Evolutionary conservation across 2,797 vertebrate species (phyloP), one percentile per base, ranked within the genome.

Genomic region (Antennarius maculatus): DNA sequence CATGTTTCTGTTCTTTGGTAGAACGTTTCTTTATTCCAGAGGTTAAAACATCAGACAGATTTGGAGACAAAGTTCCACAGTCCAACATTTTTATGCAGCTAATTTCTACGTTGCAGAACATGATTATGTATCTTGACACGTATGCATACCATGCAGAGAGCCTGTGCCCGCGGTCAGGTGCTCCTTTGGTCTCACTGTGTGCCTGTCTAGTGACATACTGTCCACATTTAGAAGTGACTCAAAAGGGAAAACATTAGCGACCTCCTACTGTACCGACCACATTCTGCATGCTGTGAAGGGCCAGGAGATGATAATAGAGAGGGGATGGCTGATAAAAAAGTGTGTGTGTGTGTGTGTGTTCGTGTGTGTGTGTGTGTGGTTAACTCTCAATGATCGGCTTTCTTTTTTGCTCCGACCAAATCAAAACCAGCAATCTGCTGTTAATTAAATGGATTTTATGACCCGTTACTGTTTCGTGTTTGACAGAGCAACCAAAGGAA

Each of bases 191-290:
- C 71, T 31, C 61, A 70, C 77, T 41, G 74, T 84, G 80, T 79
- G 81, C 84, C 81, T 76, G 77, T 48, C 63, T 55, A 82, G 59
- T 89, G 90, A 89, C 90, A 82, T 90, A 77, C 74, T 86, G 70
- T 89, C 90, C 90, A 78, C 74, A 91, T 91, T 89, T 92, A 92
- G 91, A 91, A 86, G 82, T 91, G 90, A 91, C 89, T 87, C 79
- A 79, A 81, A 89, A 87, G 86, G 90, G 89, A 89, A 89, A 91
- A 87, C 86, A 86, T 88, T 71, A 77, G 72, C 34, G 43, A 60
- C 78, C 80, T 79, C 80, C 69, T 81, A 74, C 85, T 83, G 87
- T 79, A 86, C 49, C 0, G 41, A 65, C 63, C 78, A 65, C 85
- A 81, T 62, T 73, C 72, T 54, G 71, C 78, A 37, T 46, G 57